These are phyloP conservation scores for Pygoscelis adeliae DNA, from an alignment of 2,113 vertebrate species.

Conservation along the genomic window DNA sequence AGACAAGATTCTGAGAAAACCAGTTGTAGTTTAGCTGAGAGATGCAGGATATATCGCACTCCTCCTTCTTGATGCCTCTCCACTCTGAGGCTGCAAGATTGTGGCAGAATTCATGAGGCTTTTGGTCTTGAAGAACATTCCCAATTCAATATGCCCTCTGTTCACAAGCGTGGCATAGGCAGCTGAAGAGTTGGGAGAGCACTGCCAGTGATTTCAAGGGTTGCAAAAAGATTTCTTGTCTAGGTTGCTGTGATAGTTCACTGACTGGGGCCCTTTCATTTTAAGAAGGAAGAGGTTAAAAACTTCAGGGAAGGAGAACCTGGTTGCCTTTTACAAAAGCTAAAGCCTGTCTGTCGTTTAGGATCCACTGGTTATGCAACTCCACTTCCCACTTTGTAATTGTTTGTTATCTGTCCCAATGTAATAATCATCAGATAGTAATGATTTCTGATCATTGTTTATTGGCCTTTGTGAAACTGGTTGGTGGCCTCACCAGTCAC, in stretches of 20 bases:
- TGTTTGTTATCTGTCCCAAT: background rate
- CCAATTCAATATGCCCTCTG: background rate
- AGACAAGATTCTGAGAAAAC: constrained; percentile 17
- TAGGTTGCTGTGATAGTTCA: background rate
- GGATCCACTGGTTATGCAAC: background rate
- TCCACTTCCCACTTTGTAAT: background rate
- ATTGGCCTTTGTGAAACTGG: background rate
- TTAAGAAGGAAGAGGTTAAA: background rate
- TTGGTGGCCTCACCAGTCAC: background rate
- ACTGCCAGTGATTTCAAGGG: background rate
- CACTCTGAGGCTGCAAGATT: background rate
- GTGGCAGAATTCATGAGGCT: background rate
- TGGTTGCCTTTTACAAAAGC: background rate
- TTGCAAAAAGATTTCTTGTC: background rate
- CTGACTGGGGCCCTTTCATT: background rate
- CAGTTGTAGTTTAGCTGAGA: background rate
- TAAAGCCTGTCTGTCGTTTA: background rate
- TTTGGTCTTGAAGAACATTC: background rate
- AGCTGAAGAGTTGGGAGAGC: background rate
- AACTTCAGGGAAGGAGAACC: background rate
- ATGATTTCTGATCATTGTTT: background rate
- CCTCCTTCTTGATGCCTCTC: background rate
- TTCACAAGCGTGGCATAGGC: background rate
- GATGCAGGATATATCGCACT: background rate
- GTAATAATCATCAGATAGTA: background rate